Base-by-base conservation (phyloP, 1,140 invertebrate genomes). In the Achroia grisella region DNA sequence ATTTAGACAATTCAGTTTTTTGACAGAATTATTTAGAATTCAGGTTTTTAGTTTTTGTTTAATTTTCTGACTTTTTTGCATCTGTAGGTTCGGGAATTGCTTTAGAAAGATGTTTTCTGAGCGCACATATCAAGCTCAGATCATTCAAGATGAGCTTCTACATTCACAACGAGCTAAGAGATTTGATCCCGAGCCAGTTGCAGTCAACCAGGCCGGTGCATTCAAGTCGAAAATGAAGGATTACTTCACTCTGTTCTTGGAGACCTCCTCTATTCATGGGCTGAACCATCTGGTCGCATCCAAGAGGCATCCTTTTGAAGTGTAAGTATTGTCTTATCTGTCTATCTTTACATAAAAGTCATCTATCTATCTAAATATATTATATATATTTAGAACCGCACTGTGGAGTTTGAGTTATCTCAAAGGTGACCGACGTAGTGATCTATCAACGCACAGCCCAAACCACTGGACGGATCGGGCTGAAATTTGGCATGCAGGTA, bases 241-340 rank as follows among this genome's bases (percentile, higher is more conserved):
- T 5, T 87, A 85, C 39, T 35, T 84, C 6, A 48, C 71, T 1
- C 28, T 86, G 23, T 86, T 86, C 62, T 42, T 87, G 10, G 68
- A 86, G 34, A 74, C 76, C 0, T 84, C 80, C 6, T 80, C 75
- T 2, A 81, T 84, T 14, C 80, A 81, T 36, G 80, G 80, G 1
- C 42, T 81, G 8, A 84, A 81, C 29, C 80, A 84, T 55, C 60
- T 87, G 11, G 71, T 81, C 1, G 73, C 71, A 14, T 14, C 37
- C 10, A 44, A 66, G 37, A 69, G 86, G 46, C 86, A 87, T 65
- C 49, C 66, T 8, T 64, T 73, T 50, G 85, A 87, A 76, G 59
- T 79, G 85, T 86, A 58, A 76, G 66, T 67, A 40, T 44, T 14
- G 4, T 6, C 28, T 6, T 29, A 29, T 14, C 2, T 35, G 12